These are phyloP conservation scores for Oceanodroma leucorhoa DNA, from an alignment of 2,797 vertebrate genomes.

Conservation along the genomic window DNA sequence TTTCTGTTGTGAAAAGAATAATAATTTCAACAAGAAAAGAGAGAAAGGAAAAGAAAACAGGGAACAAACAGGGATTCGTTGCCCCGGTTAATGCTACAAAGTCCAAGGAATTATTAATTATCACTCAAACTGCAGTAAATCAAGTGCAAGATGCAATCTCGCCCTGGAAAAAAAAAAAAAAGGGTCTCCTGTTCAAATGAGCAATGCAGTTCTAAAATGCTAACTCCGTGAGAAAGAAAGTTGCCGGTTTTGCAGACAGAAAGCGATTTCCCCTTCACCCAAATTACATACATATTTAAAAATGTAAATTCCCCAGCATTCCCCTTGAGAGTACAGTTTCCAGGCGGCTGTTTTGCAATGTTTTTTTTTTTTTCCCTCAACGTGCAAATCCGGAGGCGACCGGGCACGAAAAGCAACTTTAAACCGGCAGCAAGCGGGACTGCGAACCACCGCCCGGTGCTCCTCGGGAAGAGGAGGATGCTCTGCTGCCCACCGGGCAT, in stretches of 20 bases:
- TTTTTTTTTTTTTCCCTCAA: not conserved
- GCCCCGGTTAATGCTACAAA: not conserved
- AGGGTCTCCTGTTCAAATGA: not conserved
- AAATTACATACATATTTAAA: constrained; percentile 46
- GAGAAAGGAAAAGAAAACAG: not conserved
- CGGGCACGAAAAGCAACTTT: fast-evolving
- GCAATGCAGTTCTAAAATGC: not conserved
- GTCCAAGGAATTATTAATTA: not conserved
- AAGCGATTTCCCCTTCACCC: not conserved
- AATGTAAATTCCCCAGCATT: constrained; percentile 22
- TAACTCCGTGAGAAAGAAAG: constrained; percentile 5
- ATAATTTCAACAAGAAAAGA: not conserved
- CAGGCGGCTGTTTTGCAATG: not conserved
- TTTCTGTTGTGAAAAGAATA: constrained; percentile 30
- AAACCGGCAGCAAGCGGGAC: not conserved
- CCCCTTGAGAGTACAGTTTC: not conserved
- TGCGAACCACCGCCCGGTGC: fast-evolving
- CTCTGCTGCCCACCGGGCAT: not conserved
- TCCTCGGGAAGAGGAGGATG: not conserved
- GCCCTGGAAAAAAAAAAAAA: not conserved
- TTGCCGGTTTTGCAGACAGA: not conserved
- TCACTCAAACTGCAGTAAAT: not conserved
- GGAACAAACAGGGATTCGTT: constrained; percentile 9
- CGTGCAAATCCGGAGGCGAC: not conserved
- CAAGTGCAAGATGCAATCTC: not conserved